Base-by-base conservation (phyloP, 1,140 invertebrate genomes). In the Lanistes nyassanus region DNA sequence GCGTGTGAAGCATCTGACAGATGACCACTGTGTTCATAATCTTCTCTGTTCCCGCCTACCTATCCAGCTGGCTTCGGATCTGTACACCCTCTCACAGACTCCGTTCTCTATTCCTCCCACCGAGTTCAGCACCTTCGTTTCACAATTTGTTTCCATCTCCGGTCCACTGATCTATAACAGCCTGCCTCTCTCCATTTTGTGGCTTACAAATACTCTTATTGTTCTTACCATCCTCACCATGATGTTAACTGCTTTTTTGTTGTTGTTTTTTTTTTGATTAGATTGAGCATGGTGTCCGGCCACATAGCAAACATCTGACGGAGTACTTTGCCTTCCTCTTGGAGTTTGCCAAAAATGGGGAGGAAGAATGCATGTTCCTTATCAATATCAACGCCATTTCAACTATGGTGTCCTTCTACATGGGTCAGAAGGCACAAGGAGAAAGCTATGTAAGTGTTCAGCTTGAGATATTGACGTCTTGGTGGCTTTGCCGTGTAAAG, bases 281-380 rank as follows among this genome's bases (percentile, higher is more conserved):
- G 91, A 93, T 97, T 92, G 95, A 97, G 83, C 95, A 95, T 86
- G 94, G 94, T 47, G 95, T 95, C 9, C 74, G 85, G n/a, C 88
- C 86, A n/a, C 84, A 85, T 81, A 88, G 87, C 76, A 89, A 88
- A 79, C 94, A 97, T 87, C 90, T 98, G 58, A 95, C 95, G 5
- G 97, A 98, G 85, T 98, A 97, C 85, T 98, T 98, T 88, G 93
- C 93, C 21, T 93, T 98, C 83, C 89, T 98, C 69, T 94, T 96
- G 83, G 96, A 98, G 87, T 98, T 97, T 88, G 95, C 95, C 80
- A 95, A 96, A 87, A 95, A 97, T 94, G 96, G 96, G 1, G 96
- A 97, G 75, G 95, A 97, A 80, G 96, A 98, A 86, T 94, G 94
- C 34, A 91, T 94, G 21, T 97, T 97, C 88, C 90, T 98, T 76